A percentile compares a stretch with the other conserved stretches of the same genome.
phyloP scores from a whole-genome alignment of 2,113 vertebrate species.

The Hiodon alosoides region DNA sequence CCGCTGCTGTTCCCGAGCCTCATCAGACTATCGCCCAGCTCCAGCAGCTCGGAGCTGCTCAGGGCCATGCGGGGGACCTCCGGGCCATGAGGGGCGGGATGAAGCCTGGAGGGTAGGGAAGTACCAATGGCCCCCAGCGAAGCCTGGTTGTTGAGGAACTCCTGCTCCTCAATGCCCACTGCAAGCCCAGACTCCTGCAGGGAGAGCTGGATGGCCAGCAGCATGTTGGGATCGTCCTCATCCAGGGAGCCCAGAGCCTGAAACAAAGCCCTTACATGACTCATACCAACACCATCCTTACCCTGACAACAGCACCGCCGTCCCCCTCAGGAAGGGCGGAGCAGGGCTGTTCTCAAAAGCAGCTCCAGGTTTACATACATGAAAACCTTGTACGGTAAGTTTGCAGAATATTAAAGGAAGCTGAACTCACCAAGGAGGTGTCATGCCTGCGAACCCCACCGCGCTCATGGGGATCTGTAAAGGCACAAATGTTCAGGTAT shows the following conservation, averaged over 20 bases:
- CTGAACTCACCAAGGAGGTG: conserved; percentile 79
- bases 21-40: conserved; percentile 81
- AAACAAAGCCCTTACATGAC: conserved; percentile 29
- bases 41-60: conserved; percentile 90
- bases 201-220: conserved; percentile 94
- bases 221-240: conserved; percentile 95
- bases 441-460: conserved; percentile 73
- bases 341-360: conserved; percentile 56
- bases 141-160: conserved; percentile 73
- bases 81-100: conserved; percentile 65
- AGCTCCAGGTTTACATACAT: not conserved
- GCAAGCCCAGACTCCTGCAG: conserved; percentile 87
- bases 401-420: conserved; percentile 7
- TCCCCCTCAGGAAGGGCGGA: conserved; percentile 50
- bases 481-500: conserved; percentile 1
- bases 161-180: conserved; percentile 66
- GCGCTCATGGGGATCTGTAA: conserved; percentile 75
- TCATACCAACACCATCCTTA: too few relatives aligned
- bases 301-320: conserved; percentile 62
- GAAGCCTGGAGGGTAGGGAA: conserved; percentile 85
- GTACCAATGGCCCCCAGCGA: conserved; percentile 89
- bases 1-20: conserved; percentile 72
- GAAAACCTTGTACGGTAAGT: not conserved
- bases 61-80: conserved; percentile 74
- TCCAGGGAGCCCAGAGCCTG: conserved; percentile 89